Evolutionary conservation across 2,113 vertebrate genomes (phyloP).

Genomic region (Hymenochirus boettgeri): DNA sequence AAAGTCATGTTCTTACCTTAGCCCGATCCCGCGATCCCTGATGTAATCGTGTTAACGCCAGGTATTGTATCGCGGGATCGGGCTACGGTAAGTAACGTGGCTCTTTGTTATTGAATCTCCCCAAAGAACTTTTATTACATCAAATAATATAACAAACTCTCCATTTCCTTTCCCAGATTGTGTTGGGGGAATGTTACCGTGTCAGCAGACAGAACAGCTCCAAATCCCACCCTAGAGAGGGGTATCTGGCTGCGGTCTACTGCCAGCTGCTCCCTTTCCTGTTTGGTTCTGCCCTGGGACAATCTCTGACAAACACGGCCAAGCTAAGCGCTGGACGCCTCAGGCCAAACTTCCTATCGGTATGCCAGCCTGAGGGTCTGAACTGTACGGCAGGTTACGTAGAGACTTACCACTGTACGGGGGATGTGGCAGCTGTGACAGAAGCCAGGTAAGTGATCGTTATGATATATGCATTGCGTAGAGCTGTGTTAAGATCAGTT

Average conservation of each 20-base stretch:
- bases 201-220: constrained; percentile 55
- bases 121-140: too few species aligned
- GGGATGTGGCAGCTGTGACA: constrained; percentile 47
- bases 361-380: constrained; percentile 63
- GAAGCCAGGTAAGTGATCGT: constrained; percentile 64
- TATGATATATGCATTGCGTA: too few species aligned
- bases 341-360: constrained; percentile 65
- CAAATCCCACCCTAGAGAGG: constrained; percentile 48
- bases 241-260: constrained; percentile 65
- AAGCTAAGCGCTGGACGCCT: constrained; percentile 69
- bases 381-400: constrained; percentile 54
- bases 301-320: constrained; percentile 72
- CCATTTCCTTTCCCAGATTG: constrained; percentile 52
- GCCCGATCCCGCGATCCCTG: too few species aligned
- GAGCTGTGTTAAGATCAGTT: too few species aligned
- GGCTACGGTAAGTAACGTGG: too few species aligned
- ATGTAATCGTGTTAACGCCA: too few species aligned
- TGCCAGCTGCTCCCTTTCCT: constrained; percentile 78
- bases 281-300: constrained; percentile 69
- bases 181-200: constrained; percentile 61
- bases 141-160: too few species aligned
- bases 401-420: constrained; percentile 50
- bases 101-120: too few species aligned
- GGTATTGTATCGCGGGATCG: too few species aligned
- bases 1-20: too few species aligned